phyloP scores from a whole-genome alignment of 2,113 vertebrate genomes.

The Scophthalmus maximus region DNA sequence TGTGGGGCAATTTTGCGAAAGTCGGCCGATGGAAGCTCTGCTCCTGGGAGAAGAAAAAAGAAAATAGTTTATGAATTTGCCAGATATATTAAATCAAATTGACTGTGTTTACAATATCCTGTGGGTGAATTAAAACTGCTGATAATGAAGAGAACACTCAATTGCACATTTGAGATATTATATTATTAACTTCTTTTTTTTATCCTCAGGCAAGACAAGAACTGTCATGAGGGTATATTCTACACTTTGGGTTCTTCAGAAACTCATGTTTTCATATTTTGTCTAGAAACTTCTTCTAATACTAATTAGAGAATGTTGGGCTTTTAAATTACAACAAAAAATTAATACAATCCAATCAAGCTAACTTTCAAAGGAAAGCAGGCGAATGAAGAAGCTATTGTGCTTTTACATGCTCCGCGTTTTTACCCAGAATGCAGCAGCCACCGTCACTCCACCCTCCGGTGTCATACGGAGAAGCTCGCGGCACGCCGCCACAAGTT shows the following conservation, averaged over 20 bases:
- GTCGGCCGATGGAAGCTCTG: not conserved
- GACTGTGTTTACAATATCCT: not conserved
- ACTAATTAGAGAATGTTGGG: no score
- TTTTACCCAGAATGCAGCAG: not conserved
- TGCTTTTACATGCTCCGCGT: not conserved
- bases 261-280: no score
- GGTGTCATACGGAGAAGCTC: not conserved
- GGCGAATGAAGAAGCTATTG: slow-evolving; percentile 12
- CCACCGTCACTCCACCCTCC: no score
- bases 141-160: not conserved
- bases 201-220: no score
- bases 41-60: no score
- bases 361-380: no score
- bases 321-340: no score
- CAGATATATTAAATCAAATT: slow-evolving; percentile 13
- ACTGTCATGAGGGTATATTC: not conserved
- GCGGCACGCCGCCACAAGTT: slow-evolving; percentile 15
- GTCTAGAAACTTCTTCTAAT: no score
- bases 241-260: no score
- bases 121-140: slow-evolving; percentile 25
- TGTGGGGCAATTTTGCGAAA: no score
- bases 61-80: no score
- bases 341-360: no score
- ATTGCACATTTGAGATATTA: slow-evolving; percentile 8
- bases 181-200: not conserved